Evolutionary conservation across 2,888 invertebrate species (phyloP), one percentile per base, ranked within the genome.

Genomic region (Candidula unifasciata): DNA sequence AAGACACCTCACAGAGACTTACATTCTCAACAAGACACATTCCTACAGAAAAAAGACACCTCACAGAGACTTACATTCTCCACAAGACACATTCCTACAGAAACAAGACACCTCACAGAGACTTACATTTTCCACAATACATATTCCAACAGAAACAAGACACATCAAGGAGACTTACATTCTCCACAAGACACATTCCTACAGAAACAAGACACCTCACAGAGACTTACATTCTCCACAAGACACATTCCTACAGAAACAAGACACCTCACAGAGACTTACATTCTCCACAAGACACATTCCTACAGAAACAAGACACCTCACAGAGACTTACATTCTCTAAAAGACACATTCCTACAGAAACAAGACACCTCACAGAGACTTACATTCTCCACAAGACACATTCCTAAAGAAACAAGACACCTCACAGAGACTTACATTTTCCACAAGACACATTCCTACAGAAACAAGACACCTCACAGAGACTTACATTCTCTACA

Each of bases 1-100:
- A 44, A 44, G 44, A 13, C 6, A 6, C 6, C 0, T 0, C 24
- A 60, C 27, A 27, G 16, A 66, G 24, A 80, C 95, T 95, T 94
- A 97, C 97, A 95, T 95, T 99, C 99, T 80, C 98, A 99, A 76
- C 96, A 96, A 37, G 96, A 95, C 35, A 99, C 95, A 91, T 97
- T 44, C 44, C 6, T 44, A 44, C 44, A 44, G 8, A 44, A 44
- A 44, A 6, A 44, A 44, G 44, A 13, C 6, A 6, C 6, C 0
- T 0, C 24, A 60, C 27, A 27, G 16, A 66, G 24, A 80, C 95
- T 95, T 94, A 97, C 97, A 95, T 95, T 99, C 99, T 80, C 98
- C 99, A 76, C 96, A 96, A 37, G 96, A 95, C 35, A 99, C 95
- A 91, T 97, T 44, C 44, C 6, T 44, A 44, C 44, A 44, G 8